These are phyloP conservation scores for Cephalopholis sonnerati DNA, from an alignment of 2,113 vertebrate species.

Conservation along the genomic window DNA sequence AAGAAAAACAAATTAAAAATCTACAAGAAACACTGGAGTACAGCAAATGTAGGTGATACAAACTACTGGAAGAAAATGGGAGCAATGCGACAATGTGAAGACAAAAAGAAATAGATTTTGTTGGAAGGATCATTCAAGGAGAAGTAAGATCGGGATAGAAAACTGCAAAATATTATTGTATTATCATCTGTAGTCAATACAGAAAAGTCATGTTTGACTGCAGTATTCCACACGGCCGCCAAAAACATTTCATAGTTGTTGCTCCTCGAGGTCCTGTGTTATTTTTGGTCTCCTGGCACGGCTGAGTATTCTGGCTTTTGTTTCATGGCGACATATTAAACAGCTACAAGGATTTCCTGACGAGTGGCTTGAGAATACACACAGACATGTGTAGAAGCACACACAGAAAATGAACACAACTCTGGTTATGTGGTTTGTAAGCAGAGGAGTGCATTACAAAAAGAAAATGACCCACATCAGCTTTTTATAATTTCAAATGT, in stretches of 20 bases:
- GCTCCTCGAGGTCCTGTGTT: background rate
- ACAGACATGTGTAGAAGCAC: background rate
- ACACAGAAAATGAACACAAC: background rate
- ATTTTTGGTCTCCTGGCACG: background rate
- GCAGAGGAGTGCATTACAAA: background rate
- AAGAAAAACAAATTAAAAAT: background rate
- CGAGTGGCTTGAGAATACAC: background rate
- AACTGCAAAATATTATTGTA: background rate
- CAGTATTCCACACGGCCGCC: background rate
- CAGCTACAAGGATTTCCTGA: constrained; percentile 3
- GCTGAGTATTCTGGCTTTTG: background rate
- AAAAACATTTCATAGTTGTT: background rate
- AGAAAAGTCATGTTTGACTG: background rate
- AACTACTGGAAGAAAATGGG: constrained; percentile 52
- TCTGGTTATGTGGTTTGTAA: background rate
- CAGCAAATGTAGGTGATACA: background rate
- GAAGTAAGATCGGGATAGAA: background rate
- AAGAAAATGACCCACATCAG: background rate
- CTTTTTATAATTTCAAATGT: background rate
- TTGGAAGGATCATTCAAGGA: background rate
- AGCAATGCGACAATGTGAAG: constrained; percentile 30
- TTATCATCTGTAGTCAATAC: background rate
- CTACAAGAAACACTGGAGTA: constrained; percentile 60
- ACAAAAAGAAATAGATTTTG: constrained; percentile 5
- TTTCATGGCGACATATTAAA: constrained; percentile 23